A percentile compares a stretch with the other conserved stretches of the same genome.
Evolutionary conservation across 2,888 invertebrate genomes (phyloP).

Genomic region (Synergus umbraculus): DNA sequence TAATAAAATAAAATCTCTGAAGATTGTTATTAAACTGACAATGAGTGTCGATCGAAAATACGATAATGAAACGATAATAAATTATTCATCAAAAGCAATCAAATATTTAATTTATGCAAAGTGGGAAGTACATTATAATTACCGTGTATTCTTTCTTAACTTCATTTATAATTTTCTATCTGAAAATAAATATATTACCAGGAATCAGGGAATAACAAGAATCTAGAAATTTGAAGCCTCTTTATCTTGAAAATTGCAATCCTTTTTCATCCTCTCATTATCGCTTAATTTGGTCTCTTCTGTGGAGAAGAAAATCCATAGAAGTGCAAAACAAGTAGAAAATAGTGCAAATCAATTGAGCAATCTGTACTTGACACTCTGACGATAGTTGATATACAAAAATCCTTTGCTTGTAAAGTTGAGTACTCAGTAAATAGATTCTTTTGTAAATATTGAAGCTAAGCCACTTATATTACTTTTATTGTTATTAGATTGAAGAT

Average conservation of each 20-base stretch:
- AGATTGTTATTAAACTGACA: not conserved
- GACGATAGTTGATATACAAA: not conserved
- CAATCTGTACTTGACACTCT: not conserved
- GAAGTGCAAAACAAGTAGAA: not conserved
- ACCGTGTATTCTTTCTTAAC: not conserved
- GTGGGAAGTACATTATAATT: not conserved
- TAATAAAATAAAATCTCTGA: not conserved
- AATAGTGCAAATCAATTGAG: conserved; percentile 15
- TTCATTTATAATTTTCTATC: no score
- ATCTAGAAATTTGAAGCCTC: not conserved
- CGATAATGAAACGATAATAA: not conserved
- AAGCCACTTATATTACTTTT: not conserved
- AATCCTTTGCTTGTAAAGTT: not conserved
- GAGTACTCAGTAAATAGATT: not conserved
- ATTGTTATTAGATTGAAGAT: not conserved
- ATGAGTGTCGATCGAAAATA: not conserved
- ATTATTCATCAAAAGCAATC: not conserved
- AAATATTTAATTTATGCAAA: not conserved
- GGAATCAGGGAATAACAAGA: not conserved
- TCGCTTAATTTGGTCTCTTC: not conserved
- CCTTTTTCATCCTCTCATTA: not conserved
- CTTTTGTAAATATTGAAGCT: not conserved
- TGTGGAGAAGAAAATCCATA: not conserved
- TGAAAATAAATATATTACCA: not conserved
- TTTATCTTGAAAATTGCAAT: conserved; percentile 1